Base-by-base conservation (phyloP, 2,797 vertebrate genomes). In the Muscicapa striata region DNA sequence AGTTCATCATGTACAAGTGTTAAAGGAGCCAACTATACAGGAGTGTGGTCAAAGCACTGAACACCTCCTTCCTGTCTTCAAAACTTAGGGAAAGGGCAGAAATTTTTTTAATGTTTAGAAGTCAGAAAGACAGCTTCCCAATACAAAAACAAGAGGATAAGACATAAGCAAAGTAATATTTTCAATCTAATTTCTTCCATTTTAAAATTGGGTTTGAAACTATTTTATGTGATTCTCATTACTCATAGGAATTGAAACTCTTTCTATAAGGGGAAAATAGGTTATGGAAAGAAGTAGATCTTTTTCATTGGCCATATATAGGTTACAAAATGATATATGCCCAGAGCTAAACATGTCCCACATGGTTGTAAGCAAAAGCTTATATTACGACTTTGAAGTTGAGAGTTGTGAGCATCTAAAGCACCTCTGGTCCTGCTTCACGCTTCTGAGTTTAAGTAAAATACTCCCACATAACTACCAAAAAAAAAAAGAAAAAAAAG, bases 371-470 rank as follows among this genome's bases (percentile, higher is more conserved):
- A 90, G 94, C 62, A 91, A 69, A 84, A 94, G 68, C 72, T 94
- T 93, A 54, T 89, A 66, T 86, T 92, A 38, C 52, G 73, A 20
- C 95, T 96, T 96, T 96, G 96, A 97, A 84, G 92, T 93, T 93
- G 40, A 91, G 64, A 72, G 10, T 49, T 49, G 18, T 61, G 70
- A 87, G 41, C 87, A 72, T 89, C 77, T 91, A 80, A 95, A 94
- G 49, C 80, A 95, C 95, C 92, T 85, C 87, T 94, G 85, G 87
- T 95, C 70, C 51, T 77, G 77, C 49, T 93, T 94, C 75, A 67
- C 0, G 2, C 63, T 95, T 91, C 49, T 43, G 43, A 93, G 21
- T 89, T 94, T 84, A 90, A 94, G 49, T 67, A 72, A 90, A 81
- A 76, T 91, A 70, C 70, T 86, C 64, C 61, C 85, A 94, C 54